Evolutionary conservation across 2,113 vertebrate genomes (phyloP).

Genomic region (Apodemus speciosus): DNA sequence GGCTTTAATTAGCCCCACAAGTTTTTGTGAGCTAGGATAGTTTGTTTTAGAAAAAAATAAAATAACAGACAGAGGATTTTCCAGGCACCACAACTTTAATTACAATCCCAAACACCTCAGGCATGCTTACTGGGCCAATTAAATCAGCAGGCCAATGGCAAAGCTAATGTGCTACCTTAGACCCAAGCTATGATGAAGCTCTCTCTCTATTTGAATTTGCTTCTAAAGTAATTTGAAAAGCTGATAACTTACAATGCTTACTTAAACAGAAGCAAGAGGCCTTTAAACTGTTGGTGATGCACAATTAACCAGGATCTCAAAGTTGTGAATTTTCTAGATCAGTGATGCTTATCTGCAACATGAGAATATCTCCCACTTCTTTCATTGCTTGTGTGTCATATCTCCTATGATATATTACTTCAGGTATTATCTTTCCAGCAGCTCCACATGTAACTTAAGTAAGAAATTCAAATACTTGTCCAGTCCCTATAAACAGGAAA

Average conservation of each 20-base stretch:
- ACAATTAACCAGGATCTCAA: background rate
- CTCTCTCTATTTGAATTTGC: conserved; percentile 63
- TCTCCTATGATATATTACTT: background rate
- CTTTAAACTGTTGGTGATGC: conserved; percentile 32
- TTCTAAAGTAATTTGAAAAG: conserved; percentile 66
- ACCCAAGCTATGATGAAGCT: conserved; percentile 62
- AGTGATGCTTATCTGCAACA: background rate
- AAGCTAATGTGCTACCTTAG: conserved; percentile 64
- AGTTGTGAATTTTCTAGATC: background rate
- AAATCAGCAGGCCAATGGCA: conserved; percentile 72
- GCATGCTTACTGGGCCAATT: conserved; percentile 81
- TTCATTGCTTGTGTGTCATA: background rate
- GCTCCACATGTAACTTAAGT: background rate
- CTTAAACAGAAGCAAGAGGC: conserved; percentile 63
- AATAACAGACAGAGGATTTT: conserved; percentile 74
- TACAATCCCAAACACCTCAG: conserved; percentile 80
- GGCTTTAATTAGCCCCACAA: conserved; percentile 84
- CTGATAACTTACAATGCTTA: conserved; percentile 60
- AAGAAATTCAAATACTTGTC: background rate
- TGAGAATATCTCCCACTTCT: background rate
- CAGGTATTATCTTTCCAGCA: background rate
- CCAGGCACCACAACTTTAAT: conserved; percentile 79
- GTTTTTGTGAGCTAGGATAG: conserved; percentile 76
- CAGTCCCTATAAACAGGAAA: background rate
- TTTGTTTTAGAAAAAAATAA: conserved; percentile 80